Percentiles rank a stretch among this genome's conserved stretches.
Conservation (phyloP, 2,888 invertebrate species). For the Parnassius smintheus region DNA sequence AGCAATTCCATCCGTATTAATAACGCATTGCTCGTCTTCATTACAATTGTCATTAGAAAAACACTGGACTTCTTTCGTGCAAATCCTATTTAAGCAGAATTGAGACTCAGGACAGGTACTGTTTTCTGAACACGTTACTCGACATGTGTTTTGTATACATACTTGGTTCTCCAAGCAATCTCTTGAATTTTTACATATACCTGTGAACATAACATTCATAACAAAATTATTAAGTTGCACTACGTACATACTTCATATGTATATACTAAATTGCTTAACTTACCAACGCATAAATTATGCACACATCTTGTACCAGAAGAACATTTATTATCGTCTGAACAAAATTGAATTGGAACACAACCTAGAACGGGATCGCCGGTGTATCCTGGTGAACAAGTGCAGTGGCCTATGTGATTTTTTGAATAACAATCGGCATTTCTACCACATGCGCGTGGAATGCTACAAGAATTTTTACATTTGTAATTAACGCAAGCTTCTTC, state of each 20-base stretch:
- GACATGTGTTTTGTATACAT: slow-evolving; percentile 92
- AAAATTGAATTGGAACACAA: slow-evolving; percentile 91
- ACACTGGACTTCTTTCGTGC: slow-evolving; percentile 91
- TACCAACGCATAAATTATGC: slow-evolving; percentile 89
- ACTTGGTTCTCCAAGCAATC: slow-evolving; percentile 93
- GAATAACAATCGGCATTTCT: slow-evolving; percentile 88
- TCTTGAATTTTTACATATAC: slow-evolving; percentile 88
- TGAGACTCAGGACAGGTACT: slow-evolving; percentile 92
- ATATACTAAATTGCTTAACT: slow-evolving; percentile 43
- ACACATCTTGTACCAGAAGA: slow-evolving; percentile 91
- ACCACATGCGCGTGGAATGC: slow-evolving; percentile 90
- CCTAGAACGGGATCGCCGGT: slow-evolving; percentile 94
- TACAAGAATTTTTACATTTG: slow-evolving; percentile 91
- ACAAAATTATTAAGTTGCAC: slow-evolving; percentile 5
- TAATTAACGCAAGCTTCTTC: slow-evolving; percentile 89
- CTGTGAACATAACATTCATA: slow-evolving; percentile 57
- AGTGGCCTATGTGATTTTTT: slow-evolving; percentile 89
- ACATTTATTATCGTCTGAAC: slow-evolving; percentile 90
- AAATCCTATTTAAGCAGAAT: slow-evolving; percentile 91
- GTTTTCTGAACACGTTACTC: slow-evolving; percentile 90
- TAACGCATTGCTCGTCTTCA: slow-evolving; percentile 86
- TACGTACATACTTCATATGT: background rate
- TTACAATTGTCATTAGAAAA: slow-evolving; percentile 86
- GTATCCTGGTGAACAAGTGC: slow-evolving; percentile 91
- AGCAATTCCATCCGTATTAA: slow-evolving; percentile 85